Evolutionary conservation across 1,140 invertebrate genomes (phyloP).

Genomic region (Dinothrombium tinctorium): DNA sequence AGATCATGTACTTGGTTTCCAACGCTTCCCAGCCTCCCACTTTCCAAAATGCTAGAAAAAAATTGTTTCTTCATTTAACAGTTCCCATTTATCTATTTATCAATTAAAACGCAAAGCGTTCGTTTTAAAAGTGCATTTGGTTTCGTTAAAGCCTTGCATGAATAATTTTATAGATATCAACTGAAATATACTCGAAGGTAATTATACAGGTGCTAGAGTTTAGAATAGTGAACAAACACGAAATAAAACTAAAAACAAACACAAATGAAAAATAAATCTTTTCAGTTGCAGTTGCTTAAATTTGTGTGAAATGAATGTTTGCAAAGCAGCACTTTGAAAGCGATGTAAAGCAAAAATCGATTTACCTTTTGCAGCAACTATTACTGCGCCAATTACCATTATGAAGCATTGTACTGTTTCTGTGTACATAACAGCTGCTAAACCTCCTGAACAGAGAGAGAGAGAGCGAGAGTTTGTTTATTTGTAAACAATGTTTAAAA

Average conservation of each 20-base stretch:
- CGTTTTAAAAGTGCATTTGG: neutral
- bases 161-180: no score
- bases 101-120: neutral
- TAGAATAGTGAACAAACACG: no score
- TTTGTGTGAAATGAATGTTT: neutral
- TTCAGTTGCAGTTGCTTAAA: neutral
- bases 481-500: conserved; percentile 6
- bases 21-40: conserved; percentile 27
- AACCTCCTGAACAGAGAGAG: conserved; percentile 18
- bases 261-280: no score
- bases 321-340: neutral
- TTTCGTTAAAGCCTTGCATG: no score
- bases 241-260: no score
- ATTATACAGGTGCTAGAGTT: no score
- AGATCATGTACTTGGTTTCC: conserved; percentile 11
- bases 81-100: neutral
- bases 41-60: conserved; percentile 9
- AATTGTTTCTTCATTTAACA: neutral
- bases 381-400: conserved; percentile 25
- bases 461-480: neutral
- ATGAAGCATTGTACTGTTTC: conserved; percentile 28
- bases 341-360: neutral
- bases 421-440: conserved; percentile 30
- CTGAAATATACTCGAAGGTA: no score
- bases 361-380: conserved; percentile 19